These are phyloP conservation scores for Lysandra bellargus DNA, from an alignment of 2,888 invertebrate species.

Conservation along the genomic window DNA sequence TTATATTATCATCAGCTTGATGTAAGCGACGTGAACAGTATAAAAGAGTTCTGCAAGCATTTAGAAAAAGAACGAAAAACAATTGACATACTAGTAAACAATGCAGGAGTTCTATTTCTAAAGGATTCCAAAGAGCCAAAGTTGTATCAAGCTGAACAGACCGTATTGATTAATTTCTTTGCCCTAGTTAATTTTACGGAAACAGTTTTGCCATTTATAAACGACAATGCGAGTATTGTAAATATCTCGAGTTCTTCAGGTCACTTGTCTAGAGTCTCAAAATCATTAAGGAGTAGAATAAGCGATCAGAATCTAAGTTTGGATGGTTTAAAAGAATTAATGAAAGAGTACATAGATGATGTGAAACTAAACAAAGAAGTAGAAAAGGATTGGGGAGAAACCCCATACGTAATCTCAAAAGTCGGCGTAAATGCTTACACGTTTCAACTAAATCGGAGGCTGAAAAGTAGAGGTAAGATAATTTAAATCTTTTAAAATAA, in stretches of 20 bases:
- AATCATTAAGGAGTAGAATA: constrained; percentile 71
- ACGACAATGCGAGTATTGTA: constrained; percentile 84
- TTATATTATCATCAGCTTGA: constrained; percentile 85
- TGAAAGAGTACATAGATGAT: constrained; percentile 83
- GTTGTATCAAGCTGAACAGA: constrained; percentile 57
- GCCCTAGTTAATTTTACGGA: constrained; percentile 73
- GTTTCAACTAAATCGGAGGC: constrained; percentile 81
- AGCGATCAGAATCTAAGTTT: constrained; percentile 74
- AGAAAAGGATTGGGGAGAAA: constrained; percentile 79
- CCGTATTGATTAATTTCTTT: constrained; percentile 62
- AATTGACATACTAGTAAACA: constrained; percentile 86
- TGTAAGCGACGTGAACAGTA: constrained; percentile 80
- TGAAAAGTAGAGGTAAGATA: constrained; percentile 53
- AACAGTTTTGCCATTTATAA: constrained; percentile 84
- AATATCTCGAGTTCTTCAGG: constrained; percentile 87
- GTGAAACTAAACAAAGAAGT: constrained; percentile 57
- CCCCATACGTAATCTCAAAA: constrained; percentile 87
- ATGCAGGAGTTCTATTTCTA: constrained; percentile 81
- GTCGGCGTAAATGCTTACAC: constrained; percentile 86
- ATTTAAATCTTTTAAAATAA: background rate
- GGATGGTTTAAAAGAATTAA: constrained; percentile 76
- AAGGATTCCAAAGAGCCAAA: constrained; percentile 63
- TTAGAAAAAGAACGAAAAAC: constrained; percentile 80
- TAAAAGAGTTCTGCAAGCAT: constrained; percentile 76
- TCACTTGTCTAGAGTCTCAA: constrained; percentile 81